A percentile compares a stretch with the other conserved stretches of the same genome.
Conservation (phyloP, 1,140 invertebrate species). For the Stratiolaelaps scimitus region DNA sequence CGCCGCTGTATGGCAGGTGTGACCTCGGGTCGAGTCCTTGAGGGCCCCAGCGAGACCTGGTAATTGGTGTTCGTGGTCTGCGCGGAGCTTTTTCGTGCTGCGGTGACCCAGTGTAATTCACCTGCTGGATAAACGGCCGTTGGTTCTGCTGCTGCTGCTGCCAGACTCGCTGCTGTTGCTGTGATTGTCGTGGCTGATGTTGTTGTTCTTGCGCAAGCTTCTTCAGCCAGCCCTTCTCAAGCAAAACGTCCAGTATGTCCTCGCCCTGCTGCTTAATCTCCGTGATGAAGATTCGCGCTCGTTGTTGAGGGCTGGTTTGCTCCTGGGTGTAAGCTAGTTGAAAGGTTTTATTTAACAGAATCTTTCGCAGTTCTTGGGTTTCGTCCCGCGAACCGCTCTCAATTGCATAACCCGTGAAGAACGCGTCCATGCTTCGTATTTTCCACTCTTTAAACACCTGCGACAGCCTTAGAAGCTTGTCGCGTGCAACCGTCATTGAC, state of each 20-base stretch:
- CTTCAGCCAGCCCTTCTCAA: slow-evolving; percentile 4
- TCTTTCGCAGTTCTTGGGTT: not conserved
- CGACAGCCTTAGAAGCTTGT: not conserved
- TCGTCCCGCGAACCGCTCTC: not conserved
- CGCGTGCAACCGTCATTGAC: not conserved
- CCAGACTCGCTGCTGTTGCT: too few species aligned
- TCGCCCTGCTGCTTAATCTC: not conserved
- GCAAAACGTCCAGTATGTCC: not conserved
- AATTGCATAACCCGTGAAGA: not conserved
- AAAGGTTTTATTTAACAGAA: not conserved
- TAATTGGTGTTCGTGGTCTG: too few species aligned
- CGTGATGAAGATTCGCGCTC: not conserved
- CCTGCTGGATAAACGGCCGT: too few species aligned
- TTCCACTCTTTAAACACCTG: slow-evolving; percentile 21
- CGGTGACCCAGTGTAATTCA: too few species aligned
- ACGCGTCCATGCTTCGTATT: not conserved
- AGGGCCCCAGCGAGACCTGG: too few species aligned
- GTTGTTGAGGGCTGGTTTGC: not conserved
- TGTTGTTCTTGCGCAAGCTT: not conserved
- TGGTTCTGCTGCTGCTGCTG: not conserved
- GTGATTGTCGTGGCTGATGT: too few species aligned
- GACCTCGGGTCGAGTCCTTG: too few species aligned
- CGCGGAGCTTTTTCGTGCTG: too few species aligned
- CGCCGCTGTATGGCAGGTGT: too few species aligned
- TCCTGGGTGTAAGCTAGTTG: slow-evolving; percentile 15